Base-by-base conservation (phyloP, 2,888 invertebrate species). In the Magallana nippona region DNA sequence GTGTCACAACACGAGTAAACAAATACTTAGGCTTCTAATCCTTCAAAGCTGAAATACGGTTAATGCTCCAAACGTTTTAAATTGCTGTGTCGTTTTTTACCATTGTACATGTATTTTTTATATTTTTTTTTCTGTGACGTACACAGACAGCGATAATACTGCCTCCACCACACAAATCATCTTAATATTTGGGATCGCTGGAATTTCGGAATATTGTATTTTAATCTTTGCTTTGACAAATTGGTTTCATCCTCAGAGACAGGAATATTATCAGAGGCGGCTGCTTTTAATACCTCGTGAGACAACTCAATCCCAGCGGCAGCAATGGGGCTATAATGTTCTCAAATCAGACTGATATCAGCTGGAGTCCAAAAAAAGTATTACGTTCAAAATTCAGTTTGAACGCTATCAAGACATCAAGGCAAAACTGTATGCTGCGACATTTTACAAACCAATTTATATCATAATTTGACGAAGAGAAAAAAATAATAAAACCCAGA, bases 181-280 rank as follows among this genome's bases (percentile, higher is more conserved):
- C 5, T 22, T 62, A 22, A 62, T 62, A 22, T 27, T 27, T 27
- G 71, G 71, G 13, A 71, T 71, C 27, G 27, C 15, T 11, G 71
- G 71, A 71, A 27, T 71, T 71, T 71, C 22, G 32, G 15, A 71
- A 71, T 71, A 71, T 22, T 71, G 71, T 27, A 27, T 27, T 62
- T 71, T 15, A 71, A 71, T 71, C 71, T 71, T 71, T 27, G 32
- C 71, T 71, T 71, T 71, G 71, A 71, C 71, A 71, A 71, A 71
- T 32, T 22, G 71, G 71, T 32, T 71, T 71, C 71, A 71, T 27
- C 32, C 15, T 27, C 27, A 27, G 71, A 71, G 71, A 71, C 71
- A 71, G 27, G 27, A 63, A 22, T 71, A 71, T 71, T 71, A 27
- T 71, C 15, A 71, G 27, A 27, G 71, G 71, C 71, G 71, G 10